Percentiles rank a stretch among this genome's conserved stretches.
These are phyloP conservation scores for Eilema griseolum DNA, from an alignment of 2,888 invertebrate genomes.

Conservation along the genomic window DNA sequence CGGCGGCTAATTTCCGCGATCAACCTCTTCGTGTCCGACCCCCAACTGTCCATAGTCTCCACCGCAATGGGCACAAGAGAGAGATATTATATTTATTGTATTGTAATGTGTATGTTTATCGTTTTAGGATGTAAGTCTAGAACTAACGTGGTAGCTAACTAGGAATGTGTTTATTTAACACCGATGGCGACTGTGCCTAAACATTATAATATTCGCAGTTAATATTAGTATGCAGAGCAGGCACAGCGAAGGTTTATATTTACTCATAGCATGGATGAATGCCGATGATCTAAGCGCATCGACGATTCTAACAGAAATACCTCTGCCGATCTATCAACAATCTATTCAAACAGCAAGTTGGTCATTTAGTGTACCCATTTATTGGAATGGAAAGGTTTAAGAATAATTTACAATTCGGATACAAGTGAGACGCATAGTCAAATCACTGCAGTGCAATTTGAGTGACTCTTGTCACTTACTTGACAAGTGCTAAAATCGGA, in stretches of 20 bases:
- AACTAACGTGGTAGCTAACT: neutral
- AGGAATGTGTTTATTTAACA: neutral
- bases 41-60: too few species aligned
- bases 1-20: too few species aligned
- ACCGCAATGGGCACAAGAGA: too few species aligned
- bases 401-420: neutral
- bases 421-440: neutral
- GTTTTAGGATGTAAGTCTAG: too few species aligned
- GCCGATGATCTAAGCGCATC: slow-evolving; percentile 51
- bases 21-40: too few species aligned
- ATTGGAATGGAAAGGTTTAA: neutral
- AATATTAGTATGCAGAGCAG: slow-evolving; percentile 40
- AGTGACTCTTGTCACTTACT: neutral
- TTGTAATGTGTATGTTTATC: too few species aligned
- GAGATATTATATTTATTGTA: too few species aligned
- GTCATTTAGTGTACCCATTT: neutral
- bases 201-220: slow-evolving; percentile 7
- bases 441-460: neutral
- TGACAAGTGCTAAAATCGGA: too few species aligned
- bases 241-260: slow-evolving; percentile 45
- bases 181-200: neutral
- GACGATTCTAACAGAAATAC: slow-evolving; percentile 28
- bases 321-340: slow-evolving; percentile 31
- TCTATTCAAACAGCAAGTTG: neutral
- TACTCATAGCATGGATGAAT: slow-evolving; percentile 46